phyloP scores from a whole-genome alignment of 2,888 invertebrate species.

The Oligia latruncula region DNA sequence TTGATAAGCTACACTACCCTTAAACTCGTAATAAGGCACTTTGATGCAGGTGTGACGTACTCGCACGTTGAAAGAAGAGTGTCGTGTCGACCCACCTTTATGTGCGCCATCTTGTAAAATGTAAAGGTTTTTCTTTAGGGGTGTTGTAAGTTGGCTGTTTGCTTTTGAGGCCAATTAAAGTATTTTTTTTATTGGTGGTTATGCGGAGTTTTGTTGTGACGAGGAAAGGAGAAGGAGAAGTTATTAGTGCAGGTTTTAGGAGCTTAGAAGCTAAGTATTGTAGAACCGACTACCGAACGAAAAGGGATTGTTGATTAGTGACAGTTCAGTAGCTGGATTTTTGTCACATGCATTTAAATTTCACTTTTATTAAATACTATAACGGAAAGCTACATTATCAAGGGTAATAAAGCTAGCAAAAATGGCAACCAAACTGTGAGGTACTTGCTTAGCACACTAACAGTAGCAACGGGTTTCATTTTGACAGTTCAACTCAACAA shows the following conservation, averaged over 20 bases:
- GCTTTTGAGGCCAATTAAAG: conserved; percentile 73
- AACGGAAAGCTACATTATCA: neutral
- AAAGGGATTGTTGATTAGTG: neutral
- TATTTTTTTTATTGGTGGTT: conserved; percentile 57
- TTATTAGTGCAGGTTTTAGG: neutral
- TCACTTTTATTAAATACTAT: neutral
- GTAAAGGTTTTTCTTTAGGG: conserved; percentile 78
- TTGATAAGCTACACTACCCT: conserved; percentile 88
- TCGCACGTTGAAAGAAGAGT: conserved; percentile 78
- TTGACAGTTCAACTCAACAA: no score
- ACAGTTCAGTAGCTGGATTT: neutral
- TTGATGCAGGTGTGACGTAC: conserved; percentile 85
- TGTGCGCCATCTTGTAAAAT: conserved; percentile 70
- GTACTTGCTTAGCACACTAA: no score
- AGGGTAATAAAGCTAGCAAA: neutral
- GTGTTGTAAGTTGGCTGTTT: conserved; percentile 67
- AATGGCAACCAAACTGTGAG: neutral
- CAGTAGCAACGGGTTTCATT: no score
- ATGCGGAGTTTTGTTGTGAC: conserved; percentile 50
- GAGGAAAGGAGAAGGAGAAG: neutral
- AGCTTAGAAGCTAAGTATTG: neutral
- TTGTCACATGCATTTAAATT: neutral
- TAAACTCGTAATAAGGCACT: conserved; percentile 88
- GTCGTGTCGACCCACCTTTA: conserved; percentile 74
- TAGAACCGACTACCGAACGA: no score